Evolutionary conservation across 1,140 invertebrate genomes (phyloP).

Genomic region (Lasioglossum albipes): DNA sequence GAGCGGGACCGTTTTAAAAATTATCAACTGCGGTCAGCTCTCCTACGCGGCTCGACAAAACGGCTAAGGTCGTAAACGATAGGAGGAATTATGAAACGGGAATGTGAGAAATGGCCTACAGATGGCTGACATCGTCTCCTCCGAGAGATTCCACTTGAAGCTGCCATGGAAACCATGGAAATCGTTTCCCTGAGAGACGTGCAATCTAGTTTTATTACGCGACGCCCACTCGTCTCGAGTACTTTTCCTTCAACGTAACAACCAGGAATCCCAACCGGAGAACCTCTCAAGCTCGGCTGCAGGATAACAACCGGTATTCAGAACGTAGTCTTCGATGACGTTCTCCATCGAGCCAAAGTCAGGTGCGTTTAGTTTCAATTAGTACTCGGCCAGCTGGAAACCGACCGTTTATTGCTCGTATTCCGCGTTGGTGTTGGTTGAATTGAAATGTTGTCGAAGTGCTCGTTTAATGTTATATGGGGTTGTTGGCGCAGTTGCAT

Average conservation of each 20-base stretch:
- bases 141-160: constrained; percentile 21
- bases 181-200: constrained; percentile 40
- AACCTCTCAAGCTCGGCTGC: not conserved
- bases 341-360: not conserved
- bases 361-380: not conserved
- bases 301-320: not conserved
- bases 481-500: no score
- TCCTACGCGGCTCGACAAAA: not conserved
- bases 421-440: no score
- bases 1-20: not conserved
- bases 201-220: constrained; percentile 22
- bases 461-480: no score
- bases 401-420: not conserved
- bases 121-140: constrained; percentile 27
- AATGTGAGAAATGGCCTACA: constrained; percentile 47
- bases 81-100: constrained; percentile 56
- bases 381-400: not conserved
- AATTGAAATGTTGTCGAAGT: no score
- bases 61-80: constrained; percentile 44
- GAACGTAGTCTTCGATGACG: not conserved
- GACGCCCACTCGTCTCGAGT: constrained; percentile 17
- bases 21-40: not conserved
- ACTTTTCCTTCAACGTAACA: not conserved
- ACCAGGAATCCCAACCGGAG: not conserved
- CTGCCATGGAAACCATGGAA: constrained; percentile 24